These are phyloP conservation scores for Equus quagga DNA, from an alignment of 2,113 vertebrate species.

Conservation along the genomic window DNA sequence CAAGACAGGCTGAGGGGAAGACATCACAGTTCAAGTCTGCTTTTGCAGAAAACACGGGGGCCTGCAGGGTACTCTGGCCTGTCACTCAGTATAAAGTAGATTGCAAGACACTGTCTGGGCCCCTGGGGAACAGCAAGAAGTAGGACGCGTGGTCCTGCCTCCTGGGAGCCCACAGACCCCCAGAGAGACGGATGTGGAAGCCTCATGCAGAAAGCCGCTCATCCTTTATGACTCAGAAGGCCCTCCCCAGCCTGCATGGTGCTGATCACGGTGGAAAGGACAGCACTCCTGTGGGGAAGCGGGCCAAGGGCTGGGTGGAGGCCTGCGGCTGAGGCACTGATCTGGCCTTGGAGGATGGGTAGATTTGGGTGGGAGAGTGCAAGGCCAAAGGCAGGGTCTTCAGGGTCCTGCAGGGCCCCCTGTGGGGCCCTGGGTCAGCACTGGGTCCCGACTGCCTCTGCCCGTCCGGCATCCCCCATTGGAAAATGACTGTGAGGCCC, in stretches of 20 bases:
- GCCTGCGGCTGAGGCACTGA: fast-evolving
- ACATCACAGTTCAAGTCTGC: background rate
- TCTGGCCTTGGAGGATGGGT: no score
- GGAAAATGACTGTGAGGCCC: background rate
- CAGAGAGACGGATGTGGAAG: background rate
- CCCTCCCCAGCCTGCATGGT: background rate
- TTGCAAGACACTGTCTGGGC: no score
- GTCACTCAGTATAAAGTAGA: background rate
- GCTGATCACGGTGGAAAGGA: background rate
- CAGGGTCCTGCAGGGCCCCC: fast-evolving
- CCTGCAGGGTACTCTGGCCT: no score
- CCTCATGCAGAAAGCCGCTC: background rate
- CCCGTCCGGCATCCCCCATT: fast-evolving
- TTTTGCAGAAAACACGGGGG: background rate
- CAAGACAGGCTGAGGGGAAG: background rate
- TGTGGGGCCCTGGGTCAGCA: background rate
- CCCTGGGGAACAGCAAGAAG: background rate
- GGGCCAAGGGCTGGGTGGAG: fast-evolving
- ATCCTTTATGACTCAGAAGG: background rate
- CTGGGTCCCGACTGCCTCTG: background rate
- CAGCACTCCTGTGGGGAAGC: background rate
- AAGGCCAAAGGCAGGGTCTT: background rate
- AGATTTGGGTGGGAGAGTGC: background rate
- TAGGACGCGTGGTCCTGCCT: fast-evolving
- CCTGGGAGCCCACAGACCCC: background rate